Conservation (phyloP, 2,113 vertebrate genomes). For the Sorex fumeus region DNA sequence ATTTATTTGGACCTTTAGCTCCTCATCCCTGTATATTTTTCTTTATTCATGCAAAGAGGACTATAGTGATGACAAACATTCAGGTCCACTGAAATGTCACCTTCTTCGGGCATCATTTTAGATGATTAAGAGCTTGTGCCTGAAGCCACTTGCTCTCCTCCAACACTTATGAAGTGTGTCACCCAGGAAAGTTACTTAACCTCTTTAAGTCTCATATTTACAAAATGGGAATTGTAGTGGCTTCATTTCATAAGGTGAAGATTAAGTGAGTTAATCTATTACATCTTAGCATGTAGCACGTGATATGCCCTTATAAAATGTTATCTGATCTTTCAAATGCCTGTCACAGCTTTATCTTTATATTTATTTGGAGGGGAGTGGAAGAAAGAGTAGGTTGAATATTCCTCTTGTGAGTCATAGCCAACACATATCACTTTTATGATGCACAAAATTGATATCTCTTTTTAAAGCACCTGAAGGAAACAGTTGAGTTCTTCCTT, state of each 20-base stretch:
- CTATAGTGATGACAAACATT: conserved; percentile 29
- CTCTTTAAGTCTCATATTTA: background rate
- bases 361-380: conserved; percentile 14
- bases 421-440: conserved; percentile 24
- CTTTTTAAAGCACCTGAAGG: conserved; percentile 42
- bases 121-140: conserved; percentile 8
- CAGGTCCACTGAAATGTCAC: conserved; percentile 40
- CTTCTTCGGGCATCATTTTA: background rate
- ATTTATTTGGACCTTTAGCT: background rate
- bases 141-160: conserved; percentile 22
- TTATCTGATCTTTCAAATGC: conserved; percentile 33
- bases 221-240: conserved; percentile 35
- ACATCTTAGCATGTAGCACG: conserved; percentile 9
- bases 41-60: background rate
- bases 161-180: conserved; percentile 22
- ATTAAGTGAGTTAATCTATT: conserved; percentile 39
- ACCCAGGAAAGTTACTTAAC: conserved; percentile 38
- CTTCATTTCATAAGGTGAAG: conserved; percentile 29
- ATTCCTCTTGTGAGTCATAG: conserved; percentile 51
- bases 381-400: conserved; percentile 21
- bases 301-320: conserved; percentile 42
- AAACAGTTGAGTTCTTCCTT: conserved; percentile 2
- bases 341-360: conserved; percentile 29
- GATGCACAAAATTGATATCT: conserved; percentile 33
- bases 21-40: background rate